Percentiles rank a stretch among this genome's conserved stretches.
These are phyloP conservation scores for Trachurus trachurus DNA, from an alignment of 2,797 vertebrate genomes.

Conservation along the genomic window DNA sequence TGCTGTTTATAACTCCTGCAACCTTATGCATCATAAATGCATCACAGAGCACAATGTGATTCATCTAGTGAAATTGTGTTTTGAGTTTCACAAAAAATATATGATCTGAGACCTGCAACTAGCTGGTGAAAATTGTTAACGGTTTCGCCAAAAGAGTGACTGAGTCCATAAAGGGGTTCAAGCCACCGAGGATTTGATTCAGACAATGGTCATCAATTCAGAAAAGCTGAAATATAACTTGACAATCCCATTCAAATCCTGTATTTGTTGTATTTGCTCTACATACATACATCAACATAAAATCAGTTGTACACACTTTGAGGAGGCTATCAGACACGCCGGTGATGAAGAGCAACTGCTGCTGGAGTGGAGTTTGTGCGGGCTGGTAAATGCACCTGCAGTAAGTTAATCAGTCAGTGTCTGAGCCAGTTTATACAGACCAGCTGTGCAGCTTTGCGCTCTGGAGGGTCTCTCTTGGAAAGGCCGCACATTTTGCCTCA, in stretches of 20 bases:
- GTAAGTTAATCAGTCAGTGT: slow-evolving; percentile 76
- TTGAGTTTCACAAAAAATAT: too few relatives aligned
- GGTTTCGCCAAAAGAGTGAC: too few relatives aligned
- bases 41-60: too few relatives aligned
- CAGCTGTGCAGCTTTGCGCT: slow-evolving; percentile 68
- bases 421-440: slow-evolving; percentile 63
- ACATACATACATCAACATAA: slow-evolving; percentile 36
- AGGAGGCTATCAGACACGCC: slow-evolving; percentile 20
- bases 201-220: too few relatives aligned
- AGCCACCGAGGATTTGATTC: too few relatives aligned
- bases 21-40: too few relatives aligned
- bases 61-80: too few relatives aligned
- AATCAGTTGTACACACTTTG: slow-evolving; percentile 35
- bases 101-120: too few relatives aligned
- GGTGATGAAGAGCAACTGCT: slow-evolving; percentile 65
- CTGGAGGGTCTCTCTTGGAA: slow-evolving; percentile 59
- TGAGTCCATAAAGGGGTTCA: too few relatives aligned
- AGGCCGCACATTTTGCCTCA: slow-evolving; percentile 52
- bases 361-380: slow-evolving; percentile 23
- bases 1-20: too few relatives aligned
- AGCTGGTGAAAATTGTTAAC: too few relatives aligned
- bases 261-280: background rate
- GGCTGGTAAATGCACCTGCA: slow-evolving; percentile 72
- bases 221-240: too few relatives aligned
- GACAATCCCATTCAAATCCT: background rate